Evolutionary conservation across 2,888 invertebrate genomes (phyloP).

Genomic region (Drosophila conformis): DNA sequence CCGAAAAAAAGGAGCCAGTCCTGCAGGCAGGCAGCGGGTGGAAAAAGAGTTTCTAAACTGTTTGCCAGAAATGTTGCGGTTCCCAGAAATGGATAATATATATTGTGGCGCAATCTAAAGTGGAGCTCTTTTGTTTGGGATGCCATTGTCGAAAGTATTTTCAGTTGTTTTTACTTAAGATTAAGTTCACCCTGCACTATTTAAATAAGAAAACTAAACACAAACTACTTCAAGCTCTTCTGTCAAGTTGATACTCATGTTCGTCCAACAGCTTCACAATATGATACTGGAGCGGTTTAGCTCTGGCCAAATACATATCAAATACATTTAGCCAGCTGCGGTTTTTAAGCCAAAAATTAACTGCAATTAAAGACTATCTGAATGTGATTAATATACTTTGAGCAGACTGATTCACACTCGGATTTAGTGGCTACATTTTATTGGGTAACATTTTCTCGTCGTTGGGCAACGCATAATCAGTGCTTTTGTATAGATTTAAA

Average conservation of each 20-base stretch:
- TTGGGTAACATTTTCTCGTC: background rate
- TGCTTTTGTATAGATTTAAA: conserved; percentile 70
- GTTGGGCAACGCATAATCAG: conserved; percentile 25
- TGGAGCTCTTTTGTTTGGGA: conserved; percentile 22
- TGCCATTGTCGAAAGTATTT: conserved; percentile 43
- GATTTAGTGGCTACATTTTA: background rate
- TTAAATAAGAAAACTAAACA: background rate
- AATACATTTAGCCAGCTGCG: background rate
- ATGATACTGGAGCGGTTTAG: background rate
- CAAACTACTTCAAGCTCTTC: background rate
- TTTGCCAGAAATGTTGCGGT: conserved; percentile 37
- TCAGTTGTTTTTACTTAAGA: conserved; percentile 19
- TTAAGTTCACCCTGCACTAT: conserved; percentile 6
- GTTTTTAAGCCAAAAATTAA: conserved; percentile 6
- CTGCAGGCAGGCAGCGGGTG: background rate
- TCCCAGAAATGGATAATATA: conserved; percentile 41
- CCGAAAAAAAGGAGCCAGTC: background rate
- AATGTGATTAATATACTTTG: background rate
- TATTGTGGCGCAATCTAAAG: conserved; percentile 38
- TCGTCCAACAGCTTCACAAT: background rate
- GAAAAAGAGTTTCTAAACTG: conserved; percentile 30
- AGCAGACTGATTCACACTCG: background rate
- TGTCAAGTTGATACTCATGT: background rate
- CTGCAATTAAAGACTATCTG: background rate
- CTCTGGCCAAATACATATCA: too few species aligned